Evolutionary conservation across 2,797 vertebrate genomes (phyloP).

Genomic region (Crypturellus tataupa): DNA sequence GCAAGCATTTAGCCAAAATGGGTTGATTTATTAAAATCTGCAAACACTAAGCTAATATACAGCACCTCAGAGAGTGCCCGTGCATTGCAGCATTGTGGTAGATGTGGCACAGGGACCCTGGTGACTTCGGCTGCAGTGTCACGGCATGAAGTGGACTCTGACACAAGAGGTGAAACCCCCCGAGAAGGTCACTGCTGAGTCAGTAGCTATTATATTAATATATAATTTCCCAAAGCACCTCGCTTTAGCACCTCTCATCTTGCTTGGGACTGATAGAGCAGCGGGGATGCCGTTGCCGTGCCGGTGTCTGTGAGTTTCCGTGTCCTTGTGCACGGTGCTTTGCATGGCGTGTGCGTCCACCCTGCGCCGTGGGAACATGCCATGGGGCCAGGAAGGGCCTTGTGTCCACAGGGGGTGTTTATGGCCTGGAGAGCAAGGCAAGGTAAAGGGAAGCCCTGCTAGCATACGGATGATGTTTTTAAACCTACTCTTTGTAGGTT

Average conservation of each 20-base stretch:
- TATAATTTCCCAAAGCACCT: neutral
- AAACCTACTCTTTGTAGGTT: neutral
- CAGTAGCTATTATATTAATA: neutral
- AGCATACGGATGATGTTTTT: neutral
- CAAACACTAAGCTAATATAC: neutral
- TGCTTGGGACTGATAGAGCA: neutral
- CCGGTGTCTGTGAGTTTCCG: neutral
- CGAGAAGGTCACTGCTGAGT: neutral
- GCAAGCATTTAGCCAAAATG: neutral
- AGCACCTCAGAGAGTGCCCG: neutral
- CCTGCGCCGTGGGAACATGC: neutral
- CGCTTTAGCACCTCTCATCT: neutral
- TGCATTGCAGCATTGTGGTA: too few species aligned
- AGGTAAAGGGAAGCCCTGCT: neutral
- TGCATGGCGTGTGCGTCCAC: neutral
- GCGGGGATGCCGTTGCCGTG: neutral
- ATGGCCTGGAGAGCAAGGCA: neutral
- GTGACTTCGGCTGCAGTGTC: too few species aligned
- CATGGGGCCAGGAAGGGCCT: too few species aligned
- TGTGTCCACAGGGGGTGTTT: neutral
- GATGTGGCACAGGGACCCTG: too few species aligned
- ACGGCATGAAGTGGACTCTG: neutral
- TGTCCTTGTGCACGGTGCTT: neutral
- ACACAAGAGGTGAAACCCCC: neutral
- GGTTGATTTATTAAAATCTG: neutral